Conservation (phyloP, 2,797 vertebrate species). For the Propithecus perrieri region DNA sequence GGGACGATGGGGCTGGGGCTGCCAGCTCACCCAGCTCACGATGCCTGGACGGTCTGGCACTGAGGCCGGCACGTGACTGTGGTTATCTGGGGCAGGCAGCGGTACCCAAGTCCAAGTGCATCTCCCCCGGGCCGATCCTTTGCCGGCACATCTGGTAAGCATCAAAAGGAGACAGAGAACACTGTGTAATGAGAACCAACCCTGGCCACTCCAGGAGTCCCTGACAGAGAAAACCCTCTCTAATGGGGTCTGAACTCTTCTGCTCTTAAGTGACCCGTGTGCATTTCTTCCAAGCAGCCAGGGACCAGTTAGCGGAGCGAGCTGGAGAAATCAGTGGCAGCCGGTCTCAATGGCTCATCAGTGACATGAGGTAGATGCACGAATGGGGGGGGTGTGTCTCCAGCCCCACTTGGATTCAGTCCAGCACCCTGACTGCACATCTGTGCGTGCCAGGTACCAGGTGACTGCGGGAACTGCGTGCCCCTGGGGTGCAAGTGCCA, state of each 20-base stretch:
- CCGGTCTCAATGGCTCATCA: not conserved
- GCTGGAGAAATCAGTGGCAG: accelerated
- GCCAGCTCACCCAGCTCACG: not conserved
- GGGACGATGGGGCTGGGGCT: accelerated
- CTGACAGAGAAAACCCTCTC: not conserved
- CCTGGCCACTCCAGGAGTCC: accelerated
- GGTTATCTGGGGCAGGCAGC: not conserved
- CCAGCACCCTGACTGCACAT: accelerated
- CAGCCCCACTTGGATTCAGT: too few relatives aligned
- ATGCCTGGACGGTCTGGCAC: not conserved
- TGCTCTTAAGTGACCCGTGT: not conserved
- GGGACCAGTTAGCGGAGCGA: accelerated
- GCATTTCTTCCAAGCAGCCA: not conserved
- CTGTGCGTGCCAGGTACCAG: accelerated
- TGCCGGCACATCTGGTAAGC: not conserved
- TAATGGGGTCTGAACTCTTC: not conserved
- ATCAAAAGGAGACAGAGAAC: not conserved
- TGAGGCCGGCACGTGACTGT: not conserved
- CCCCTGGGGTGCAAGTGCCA: accelerated
- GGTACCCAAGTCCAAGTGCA: not conserved
- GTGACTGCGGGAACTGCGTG: accelerated
- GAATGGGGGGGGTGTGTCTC: not conserved
- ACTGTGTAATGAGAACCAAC: not conserved
- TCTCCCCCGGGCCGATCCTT: not conserved
- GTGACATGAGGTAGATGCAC: not conserved